Base-by-base conservation (phyloP, 2,797 vertebrate species). In the Macroramphosus scolopax region DNA sequence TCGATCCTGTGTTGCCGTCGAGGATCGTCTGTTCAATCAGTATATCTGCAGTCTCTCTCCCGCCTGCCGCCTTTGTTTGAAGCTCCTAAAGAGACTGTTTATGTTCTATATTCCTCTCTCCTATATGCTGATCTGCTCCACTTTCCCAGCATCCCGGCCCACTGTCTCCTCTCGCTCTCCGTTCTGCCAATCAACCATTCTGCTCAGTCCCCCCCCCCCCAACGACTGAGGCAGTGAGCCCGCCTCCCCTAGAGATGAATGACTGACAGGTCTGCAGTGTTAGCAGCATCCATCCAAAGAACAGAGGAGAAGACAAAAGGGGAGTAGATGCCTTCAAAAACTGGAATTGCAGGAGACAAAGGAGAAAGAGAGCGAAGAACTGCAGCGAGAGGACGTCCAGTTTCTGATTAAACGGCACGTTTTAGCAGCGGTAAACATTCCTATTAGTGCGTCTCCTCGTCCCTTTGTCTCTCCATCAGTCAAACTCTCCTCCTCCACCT, bases 251-350 rank as follows among this genome's bases (percentile, higher is more conserved):
- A 49, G 78, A 78, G 76, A 77, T 56, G 64, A 75, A 63, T 84
- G 82, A 86, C 48, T 87, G 85, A 83, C 75, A 79, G 75, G 66
- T 79, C 75, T 84, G 82, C 80, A 81, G 77, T 18, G 68, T 69
- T 75, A 35, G 69, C 77, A 82, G 62, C 78, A 82, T 79, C 54
- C 53, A 73, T 45, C 48, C 68, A 67, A 68, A 63, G 63, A 67
- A 72, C 64, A 54, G 61, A 12, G 33, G 68, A 59, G 41, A 44
- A 25, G 20, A 24, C 43, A 47, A 63, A 69, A 61, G 56, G 56
- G n/a, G n/a, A n/a, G 39, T 58, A 35, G 7, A 24, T 72, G 58
- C 72, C 62, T 61, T 50, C 50, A 67, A 60, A 54, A 47, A 50
- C 58, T 15, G 16, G 62, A 63, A 67, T 5, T 50, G 46, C 18